These are phyloP conservation scores for Drosophila pseudoananassae DNA, from an alignment of 1,140 invertebrate species.

Conservation along the genomic window DNA sequence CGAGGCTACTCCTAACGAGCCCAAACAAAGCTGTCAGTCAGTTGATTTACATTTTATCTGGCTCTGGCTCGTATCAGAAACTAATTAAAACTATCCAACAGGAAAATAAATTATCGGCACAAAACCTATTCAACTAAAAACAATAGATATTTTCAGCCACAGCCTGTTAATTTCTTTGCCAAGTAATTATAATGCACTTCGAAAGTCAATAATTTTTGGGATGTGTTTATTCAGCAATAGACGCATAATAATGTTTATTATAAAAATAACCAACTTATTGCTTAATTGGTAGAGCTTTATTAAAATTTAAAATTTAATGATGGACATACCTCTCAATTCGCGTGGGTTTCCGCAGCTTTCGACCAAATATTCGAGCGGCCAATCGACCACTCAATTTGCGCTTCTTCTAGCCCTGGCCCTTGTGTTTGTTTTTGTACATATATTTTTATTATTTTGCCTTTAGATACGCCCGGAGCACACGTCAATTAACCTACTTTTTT, in stretches of 20 bases:
- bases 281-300: background rate
- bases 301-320: background rate
- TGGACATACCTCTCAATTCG: slow-evolving; percentile 32
- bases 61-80: slow-evolving; percentile 13
- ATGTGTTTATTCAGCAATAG: background rate
- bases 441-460: slow-evolving; percentile 44
- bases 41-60: slow-evolving; percentile 16
- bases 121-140: slow-evolving; percentile 34
- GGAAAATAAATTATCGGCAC: slow-evolving; percentile 23
- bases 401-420: background rate
- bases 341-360: slow-evolving; percentile 2
- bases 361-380: slow-evolving; percentile 16
- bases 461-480: slow-evolving; percentile 55
- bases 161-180: slow-evolving; percentile 1
- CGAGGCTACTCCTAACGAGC: background rate
- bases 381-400: slow-evolving; percentile 14
- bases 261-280: slow-evolving; percentile 11
- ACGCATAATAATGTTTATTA: slow-evolving; percentile 1
- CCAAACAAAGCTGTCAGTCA: slow-evolving; percentile 1
- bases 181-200: slow-evolving; percentile 13
- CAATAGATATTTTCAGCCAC: slow-evolving; percentile 20
- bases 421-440: slow-evolving; percentile 43
- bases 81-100: slow-evolving; percentile 37
- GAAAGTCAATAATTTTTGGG: background rate
- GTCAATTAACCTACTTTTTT: slow-evolving; percentile 70